Conservation (phyloP, 2,113 vertebrate genomes). For the Nycticryphes semicollaris region DNA sequence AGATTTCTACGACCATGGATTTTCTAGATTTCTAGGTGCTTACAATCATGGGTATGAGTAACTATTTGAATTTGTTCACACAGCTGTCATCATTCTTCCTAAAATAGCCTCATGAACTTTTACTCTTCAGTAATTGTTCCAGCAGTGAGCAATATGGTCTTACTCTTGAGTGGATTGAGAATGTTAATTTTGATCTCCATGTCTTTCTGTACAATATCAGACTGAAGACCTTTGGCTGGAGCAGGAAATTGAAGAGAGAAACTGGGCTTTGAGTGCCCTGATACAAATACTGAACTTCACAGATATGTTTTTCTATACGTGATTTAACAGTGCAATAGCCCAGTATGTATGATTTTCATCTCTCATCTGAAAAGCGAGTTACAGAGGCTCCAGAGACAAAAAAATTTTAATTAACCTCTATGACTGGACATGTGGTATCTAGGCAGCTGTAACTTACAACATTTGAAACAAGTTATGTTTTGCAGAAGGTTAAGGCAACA, state of each 20-base stretch:
- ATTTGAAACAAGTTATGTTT: background rate
- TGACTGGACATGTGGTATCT: background rate
- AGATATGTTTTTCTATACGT: background rate
- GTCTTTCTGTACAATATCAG: background rate
- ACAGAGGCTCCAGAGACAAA: background rate
- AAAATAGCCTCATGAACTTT: background rate
- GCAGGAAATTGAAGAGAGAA: background rate
- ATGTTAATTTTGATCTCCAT: background rate
- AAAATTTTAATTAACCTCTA: constrained; percentile 10
- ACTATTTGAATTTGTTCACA: background rate
- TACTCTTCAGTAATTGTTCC: background rate
- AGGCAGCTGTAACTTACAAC: background rate
- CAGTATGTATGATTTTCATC: background rate
- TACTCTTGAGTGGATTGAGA: background rate
- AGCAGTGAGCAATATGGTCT: background rate
- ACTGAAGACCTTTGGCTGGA: background rate
- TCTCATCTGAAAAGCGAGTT: background rate
- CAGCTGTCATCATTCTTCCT: background rate
- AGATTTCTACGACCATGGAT: background rate
- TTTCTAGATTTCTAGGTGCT: background rate
- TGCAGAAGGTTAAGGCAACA: background rate
- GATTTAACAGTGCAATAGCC: background rate
- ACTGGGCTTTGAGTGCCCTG: background rate
- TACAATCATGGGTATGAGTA: background rate
- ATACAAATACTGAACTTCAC: background rate